Conservation (phyloP, 2,113 vertebrate species). For the Pandion haliaetus region DNA sequence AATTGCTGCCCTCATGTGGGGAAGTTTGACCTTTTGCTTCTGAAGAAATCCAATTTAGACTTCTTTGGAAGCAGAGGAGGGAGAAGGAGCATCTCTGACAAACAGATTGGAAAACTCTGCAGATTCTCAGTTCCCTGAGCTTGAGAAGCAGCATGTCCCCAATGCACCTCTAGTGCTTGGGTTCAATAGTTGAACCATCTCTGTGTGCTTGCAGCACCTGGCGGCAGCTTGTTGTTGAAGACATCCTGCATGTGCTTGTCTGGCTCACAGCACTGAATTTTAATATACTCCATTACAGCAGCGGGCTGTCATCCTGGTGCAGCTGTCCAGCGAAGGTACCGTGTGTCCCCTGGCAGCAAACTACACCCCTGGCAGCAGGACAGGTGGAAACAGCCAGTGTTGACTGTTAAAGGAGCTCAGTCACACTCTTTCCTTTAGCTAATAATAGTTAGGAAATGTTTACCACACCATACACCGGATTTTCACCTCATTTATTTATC, state of each 20-base stretch:
- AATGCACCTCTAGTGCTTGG: fast-evolving
- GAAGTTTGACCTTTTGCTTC: not conserved
- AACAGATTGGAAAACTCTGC: fast-evolving
- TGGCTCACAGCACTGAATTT: not conserved
- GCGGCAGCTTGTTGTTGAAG: not conserved
- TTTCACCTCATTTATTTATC: not conserved
- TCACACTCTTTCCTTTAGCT: not conserved
- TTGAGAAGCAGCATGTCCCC: not conserved
- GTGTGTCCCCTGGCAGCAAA: not conserved
- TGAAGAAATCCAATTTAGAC: not conserved
- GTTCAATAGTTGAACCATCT: not conserved
- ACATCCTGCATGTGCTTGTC: not conserved
- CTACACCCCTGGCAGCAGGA: not conserved
- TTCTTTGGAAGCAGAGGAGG: not conserved
- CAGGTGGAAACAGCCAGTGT: not conserved
- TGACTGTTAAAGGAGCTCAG: not conserved
- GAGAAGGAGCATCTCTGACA: not conserved
- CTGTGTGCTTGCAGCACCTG: fast-evolving
- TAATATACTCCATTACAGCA: not conserved
- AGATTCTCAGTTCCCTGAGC: fast-evolving
- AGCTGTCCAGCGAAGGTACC: not conserved
- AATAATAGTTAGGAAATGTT: not conserved
- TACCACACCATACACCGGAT: fast-evolving
- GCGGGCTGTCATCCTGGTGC: not conserved
- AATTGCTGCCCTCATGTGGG: not conserved